Evolutionary conservation across 2,888 invertebrate genomes (phyloP), one percentile per base, ranked within the genome.

Genomic region (Malthinus flaveolus): DNA sequence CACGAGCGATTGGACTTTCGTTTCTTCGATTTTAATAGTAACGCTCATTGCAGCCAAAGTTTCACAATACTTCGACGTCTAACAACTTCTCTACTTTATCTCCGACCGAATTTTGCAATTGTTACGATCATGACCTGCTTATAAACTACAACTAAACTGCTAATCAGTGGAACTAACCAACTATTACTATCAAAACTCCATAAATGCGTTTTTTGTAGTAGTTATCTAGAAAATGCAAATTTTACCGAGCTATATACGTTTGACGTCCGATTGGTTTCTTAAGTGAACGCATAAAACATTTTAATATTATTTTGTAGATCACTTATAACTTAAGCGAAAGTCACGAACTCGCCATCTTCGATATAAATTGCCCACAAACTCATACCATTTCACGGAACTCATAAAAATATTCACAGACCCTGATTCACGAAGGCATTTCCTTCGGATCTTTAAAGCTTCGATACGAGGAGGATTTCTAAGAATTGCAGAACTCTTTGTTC

Each of bases 351-450:
- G 32, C 6, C 7, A 45, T 8, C 45, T 35, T 35, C 4, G 10
- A 35, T 15, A 42, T 42, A 42, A 39, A 42, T 23, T 42, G 15
- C 39, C 39, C 39, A 42, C 23, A 23, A 11, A n/a, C 45, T 32
- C 12, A 32, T 32, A 32, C 13, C 8, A 45, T 32, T 45, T 45
- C 45, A 10, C 11, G 45, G 45, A 45, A 45, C n/a, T 45, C 45
- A 12, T 45, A 32, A 32, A 35, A 45, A 45, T 45, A 32, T 45
- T 45, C 11, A 31, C 31, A 12, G 32, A 7, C 10, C 35, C 32
- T 45, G 45, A 45, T 32, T 45, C 45, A 45, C 32, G 32, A 45
- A 45, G 45, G 45, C 11, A 45, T 45, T 45, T 45, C 45, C 45
- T 32, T 10, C 32, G 10, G 45, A n/a, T 8, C 8, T 15, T 42